Percentiles rank a stretch among this genome's conserved stretches.
phyloP scores from a whole-genome alignment of 2,888 invertebrate species.

The Nymphalis polychloros region DNA sequence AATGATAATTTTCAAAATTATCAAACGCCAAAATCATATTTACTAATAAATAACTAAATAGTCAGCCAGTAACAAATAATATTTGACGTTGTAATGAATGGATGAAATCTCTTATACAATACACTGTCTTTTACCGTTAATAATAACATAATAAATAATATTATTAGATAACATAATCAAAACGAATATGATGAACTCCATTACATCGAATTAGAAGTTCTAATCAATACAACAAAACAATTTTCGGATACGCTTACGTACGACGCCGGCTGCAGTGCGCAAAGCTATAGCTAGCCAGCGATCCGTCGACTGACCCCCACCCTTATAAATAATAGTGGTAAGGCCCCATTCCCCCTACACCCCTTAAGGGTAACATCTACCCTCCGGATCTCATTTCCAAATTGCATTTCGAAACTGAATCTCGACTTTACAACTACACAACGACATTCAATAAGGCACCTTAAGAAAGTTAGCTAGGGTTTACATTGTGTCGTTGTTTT shows the following conservation, averaged over 20 bases:
- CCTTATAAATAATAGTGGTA: conserved; percentile 81
- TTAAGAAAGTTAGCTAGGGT: conserved; percentile 49
- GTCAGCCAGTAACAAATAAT: no score
- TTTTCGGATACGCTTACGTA: conserved; percentile 62
- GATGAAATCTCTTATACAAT: no score
- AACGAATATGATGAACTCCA: conserved; percentile 36
- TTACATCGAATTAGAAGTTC: conserved; percentile 21
- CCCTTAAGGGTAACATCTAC: conserved; percentile 71
- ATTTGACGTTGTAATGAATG: no score
- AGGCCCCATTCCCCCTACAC: conserved; percentile 67
- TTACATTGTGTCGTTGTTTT: conserved; percentile 42
- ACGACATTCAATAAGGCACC: conserved; percentile 47
- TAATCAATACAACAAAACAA: conserved; percentile 59
- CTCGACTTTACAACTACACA: conserved; percentile 69
- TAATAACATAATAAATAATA: background rate
- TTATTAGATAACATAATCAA: background rate
- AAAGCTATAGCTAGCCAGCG: conserved; percentile 55
- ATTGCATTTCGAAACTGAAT: conserved; percentile 79
- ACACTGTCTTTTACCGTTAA: no score
- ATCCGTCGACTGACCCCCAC: conserved; percentile 76
- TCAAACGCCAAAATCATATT: no score
- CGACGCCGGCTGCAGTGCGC: conserved; percentile 60
- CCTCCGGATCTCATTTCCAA: conserved; percentile 80
- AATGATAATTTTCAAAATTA: no score
- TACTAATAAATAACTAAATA: no score